These are phyloP conservation scores for Lethenteron reissneri DNA, from an alignment of 2,113 vertebrate genomes.

Conservation along the genomic window DNA sequence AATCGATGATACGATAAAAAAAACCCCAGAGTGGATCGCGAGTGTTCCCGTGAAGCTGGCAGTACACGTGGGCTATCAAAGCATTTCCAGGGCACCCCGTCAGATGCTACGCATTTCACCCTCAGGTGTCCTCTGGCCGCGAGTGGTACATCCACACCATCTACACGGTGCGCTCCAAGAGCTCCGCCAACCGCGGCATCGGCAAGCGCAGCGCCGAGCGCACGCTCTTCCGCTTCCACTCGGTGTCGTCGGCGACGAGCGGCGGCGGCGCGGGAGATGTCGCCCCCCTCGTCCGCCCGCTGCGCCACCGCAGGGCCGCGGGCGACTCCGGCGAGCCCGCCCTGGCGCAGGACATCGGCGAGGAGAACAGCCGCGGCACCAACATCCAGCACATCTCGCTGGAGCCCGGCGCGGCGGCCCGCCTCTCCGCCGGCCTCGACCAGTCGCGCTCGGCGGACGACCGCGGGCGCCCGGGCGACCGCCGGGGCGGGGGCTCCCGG, in stretches of 20 bases:
- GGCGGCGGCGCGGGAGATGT: background rate
- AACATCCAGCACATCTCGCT: conserved; percentile 67
- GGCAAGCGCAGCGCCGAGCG: conserved; percentile 58
- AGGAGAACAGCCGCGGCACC: conserved; percentile 44
- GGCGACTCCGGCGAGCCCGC: conserved; percentile 15
- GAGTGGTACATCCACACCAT: conserved; percentile 33
- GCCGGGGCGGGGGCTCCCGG: no score
- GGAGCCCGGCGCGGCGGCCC: conserved; percentile 14
- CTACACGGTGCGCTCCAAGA: conserved; percentile 27
- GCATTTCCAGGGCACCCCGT: no score
- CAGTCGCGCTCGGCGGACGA: no score
- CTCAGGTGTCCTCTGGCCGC: conserved; percentile 26
- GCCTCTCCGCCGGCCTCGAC: no score
- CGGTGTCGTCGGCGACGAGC: conserved; percentile 14
- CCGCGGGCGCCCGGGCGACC: no score
- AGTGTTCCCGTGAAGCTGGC: no score
- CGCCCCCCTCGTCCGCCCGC: no score
- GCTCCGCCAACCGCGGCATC: conserved; percentile 30
- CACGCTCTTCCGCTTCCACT: conserved; percentile 20
- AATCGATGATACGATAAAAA: no score
- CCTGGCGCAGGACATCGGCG: conserved; percentile 35
- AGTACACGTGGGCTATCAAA: no score
- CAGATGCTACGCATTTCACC: background rate
- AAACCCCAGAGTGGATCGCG: no score
- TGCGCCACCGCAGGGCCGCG: background rate